Percentiles rank a stretch among this genome's conserved stretches.
phyloP scores from a whole-genome alignment of 1,140 invertebrate species.

The Lasaia peninsularis region DNA sequence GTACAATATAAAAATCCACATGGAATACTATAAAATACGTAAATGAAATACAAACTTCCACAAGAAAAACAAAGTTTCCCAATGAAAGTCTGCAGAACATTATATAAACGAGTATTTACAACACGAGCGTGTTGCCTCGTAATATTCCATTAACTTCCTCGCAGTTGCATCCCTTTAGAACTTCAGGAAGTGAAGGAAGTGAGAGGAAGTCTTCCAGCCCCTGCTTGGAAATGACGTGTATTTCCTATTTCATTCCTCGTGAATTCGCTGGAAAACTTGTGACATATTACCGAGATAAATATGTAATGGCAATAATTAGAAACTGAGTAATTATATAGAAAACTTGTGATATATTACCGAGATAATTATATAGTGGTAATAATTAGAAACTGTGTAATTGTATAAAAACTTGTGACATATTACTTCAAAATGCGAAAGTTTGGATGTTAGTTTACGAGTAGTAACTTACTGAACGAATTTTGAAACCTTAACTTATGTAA shows the following conservation, averaged over 20 bases:
- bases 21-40: too few relatives aligned
- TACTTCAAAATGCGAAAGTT: too few relatives aligned
- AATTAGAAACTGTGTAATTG: too few relatives aligned
- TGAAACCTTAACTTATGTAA: too few relatives aligned
- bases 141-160: slow-evolving; percentile 9
- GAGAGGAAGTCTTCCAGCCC: slow-evolving; percentile 20
- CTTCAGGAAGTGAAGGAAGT: slow-evolving; percentile 25
- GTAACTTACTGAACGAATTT: too few relatives aligned
- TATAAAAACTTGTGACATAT: not conserved
- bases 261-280: not conserved
- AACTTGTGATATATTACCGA: not conserved
- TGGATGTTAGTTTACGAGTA: too few relatives aligned
- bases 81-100: not conserved
- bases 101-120: slow-evolving; percentile 6
- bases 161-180: slow-evolving; percentile 22
- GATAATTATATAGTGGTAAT: too few relatives aligned
- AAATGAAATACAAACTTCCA: not conserved
- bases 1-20: too few relatives aligned
- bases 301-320: too few relatives aligned
- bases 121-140: not conserved
- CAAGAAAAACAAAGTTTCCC: not conserved
- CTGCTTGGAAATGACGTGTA: slow-evolving; percentile 22
- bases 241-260: slow-evolving; percentile 5
- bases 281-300: not conserved
- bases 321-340: too few relatives aligned